Evolutionary conservation across 2,888 invertebrate genomes (phyloP), one percentile per base, ranked within the genome.

Genomic region (Trissolcus japonicus): DNA sequence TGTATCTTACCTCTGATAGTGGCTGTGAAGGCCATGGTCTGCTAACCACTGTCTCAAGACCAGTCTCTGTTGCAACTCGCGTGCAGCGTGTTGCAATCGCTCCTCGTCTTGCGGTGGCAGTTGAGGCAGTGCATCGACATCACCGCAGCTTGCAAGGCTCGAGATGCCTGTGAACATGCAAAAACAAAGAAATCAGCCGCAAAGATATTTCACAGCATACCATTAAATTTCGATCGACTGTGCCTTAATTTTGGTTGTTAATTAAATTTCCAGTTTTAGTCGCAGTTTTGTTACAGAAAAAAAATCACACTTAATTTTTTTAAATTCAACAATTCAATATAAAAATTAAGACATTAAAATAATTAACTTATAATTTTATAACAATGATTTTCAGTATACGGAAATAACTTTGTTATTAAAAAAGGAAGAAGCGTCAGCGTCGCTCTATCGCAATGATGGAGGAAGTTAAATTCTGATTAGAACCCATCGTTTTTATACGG

Each of bases 41-140:
- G 92, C 91, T 76, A 96, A 91, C 96, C 96, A 96, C 91, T 96
- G 95, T 25, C 95, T 93, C 82, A 96, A 91, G 81, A 96, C 94
- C 74, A 96, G 92, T 78, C 95, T 92, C 88, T 96, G 96, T 89
- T 96, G 95, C 83, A 96, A 90, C 80, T 94, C 92, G 75, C 93
- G 91, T 6, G 96, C 95, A 7, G 96, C 96, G 53, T 95, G 92
- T 82, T 95, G 95, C 79, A 96, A 90, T 59, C 95, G 92, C 89
- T 94, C 94, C 89, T 95, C 95, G 90, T 96, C 96, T 73, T 94
- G 93, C 56, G 94, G 93, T 81, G 96, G 95, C 85, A 96, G 90
- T 90, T 96, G 95, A 40, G 95, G 95, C 83, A 95, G 90, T 72
- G 94, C 93, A 84, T 95, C 95, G 78, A 94, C 92, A 79, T 94